Base-by-base conservation (phyloP, 2,888 invertebrate genomes). In the Lepeophtheirus nordmannii region DNA sequence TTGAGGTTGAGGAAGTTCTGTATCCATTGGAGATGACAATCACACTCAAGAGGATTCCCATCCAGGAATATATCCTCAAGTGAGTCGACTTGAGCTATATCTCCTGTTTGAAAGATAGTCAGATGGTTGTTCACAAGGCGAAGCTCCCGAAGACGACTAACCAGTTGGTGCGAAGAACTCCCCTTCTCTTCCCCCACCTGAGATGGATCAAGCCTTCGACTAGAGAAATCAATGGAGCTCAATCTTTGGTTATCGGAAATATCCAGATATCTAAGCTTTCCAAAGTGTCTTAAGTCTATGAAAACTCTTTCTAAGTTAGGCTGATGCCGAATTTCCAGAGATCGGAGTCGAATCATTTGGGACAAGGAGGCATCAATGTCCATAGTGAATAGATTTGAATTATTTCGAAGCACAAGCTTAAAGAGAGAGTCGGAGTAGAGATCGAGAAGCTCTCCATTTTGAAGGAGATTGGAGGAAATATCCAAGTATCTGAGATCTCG, bases 321-420 rank as follows among this genome's bases (percentile, higher is more conserved):
- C 53, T 46, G 53, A 14, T 46, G n/a, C 8, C 53, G 53, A 17
- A 46, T 17, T 46, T 46, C 53, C 2, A 46, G 17, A 17, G 53
- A 46, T 46, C 53, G 53, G 53, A 46, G 53, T 14, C 53, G 53
- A 46, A 46, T 46, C 53, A 46, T 46, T 46, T 46, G 53, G 14
- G 53, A 46, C n/a, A 46, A 8, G 8, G 53, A 46, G 2, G 53
- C 53, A 46, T 46, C n/a, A 5, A 46, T 46, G 53, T 46, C 17
- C n/a, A 46, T 14, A 5, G 1, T 2, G n/a, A n/a, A 17, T 14
- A 46, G 53, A 8, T 46, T 46, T 14, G 53, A 46, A 17, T 46
- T 46, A 46, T 46, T 46, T 3, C 17, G 53, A 14, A 46, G 53
- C 14, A 46, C 53, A 17, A 46, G 53, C 17, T 46, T 46, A 17